Evolutionary conservation across 2,888 invertebrate species (phyloP).

Genomic region (Drosophila colorata): DNA sequence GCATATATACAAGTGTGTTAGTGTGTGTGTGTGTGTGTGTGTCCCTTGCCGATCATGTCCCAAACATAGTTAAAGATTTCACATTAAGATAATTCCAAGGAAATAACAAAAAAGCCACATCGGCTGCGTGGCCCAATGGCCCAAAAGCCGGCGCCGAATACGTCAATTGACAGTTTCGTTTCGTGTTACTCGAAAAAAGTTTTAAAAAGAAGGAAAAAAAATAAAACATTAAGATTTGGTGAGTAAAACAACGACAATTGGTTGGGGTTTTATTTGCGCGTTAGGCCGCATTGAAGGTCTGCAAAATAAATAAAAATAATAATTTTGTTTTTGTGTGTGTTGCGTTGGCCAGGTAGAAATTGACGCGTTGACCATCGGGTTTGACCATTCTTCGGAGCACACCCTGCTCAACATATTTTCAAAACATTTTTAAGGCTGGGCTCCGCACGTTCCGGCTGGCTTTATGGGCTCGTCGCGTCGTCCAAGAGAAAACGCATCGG

Average conservation of each 20-base stretch:
- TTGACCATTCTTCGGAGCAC: constrained; percentile 72
- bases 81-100: constrained; percentile 79
- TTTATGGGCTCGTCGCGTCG: constrained; percentile 20
- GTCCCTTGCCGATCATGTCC: constrained; percentile 74
- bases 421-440: constrained; percentile 34
- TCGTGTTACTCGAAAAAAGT: constrained; percentile 63
- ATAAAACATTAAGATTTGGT: constrained; percentile 22
- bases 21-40: constrained; percentile 37
- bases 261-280: constrained; percentile 62
- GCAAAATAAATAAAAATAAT: constrained; percentile 51
- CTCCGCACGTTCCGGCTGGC: constrained; percentile 51
- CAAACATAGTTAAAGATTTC: constrained; percentile 79
- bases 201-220: constrained; percentile 13
- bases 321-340: neutral
- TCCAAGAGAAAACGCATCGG: constrained; percentile 61
- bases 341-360: constrained; percentile 68
- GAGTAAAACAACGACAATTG: constrained; percentile 50
- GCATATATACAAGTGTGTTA: constrained; percentile 5
- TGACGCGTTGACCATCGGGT: constrained; percentile 43
- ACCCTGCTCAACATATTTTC: constrained; percentile 39
- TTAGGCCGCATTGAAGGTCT: constrained; percentile 70
- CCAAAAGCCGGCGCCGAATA: constrained; percentile 60
- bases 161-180: constrained; percentile 78
- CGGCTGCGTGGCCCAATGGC: constrained; percentile 49
- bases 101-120: constrained; percentile 61